Percentiles rank a stretch among this genome's conserved stretches.
Conservation (phyloP, 2,797 vertebrate genomes). For the Hydrolagus colliei region DNA sequence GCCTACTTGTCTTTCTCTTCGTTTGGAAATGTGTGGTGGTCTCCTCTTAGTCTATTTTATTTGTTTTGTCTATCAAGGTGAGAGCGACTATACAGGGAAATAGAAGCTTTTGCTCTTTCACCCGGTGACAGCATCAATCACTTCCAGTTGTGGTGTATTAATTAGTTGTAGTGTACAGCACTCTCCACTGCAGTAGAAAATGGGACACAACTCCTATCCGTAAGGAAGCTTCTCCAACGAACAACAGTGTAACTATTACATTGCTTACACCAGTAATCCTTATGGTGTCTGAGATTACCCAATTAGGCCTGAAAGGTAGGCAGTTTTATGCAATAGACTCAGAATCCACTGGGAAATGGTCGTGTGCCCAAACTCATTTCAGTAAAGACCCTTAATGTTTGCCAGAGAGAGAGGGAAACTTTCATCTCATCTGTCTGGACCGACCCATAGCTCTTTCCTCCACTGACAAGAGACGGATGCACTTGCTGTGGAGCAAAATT, state of each 20-base stretch:
- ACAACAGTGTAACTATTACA: neutral
- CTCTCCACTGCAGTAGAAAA: neutral
- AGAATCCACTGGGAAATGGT: neutral
- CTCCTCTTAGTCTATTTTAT: constrained; percentile 9
- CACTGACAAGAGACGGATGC: neutral
- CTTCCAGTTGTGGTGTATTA: neutral
- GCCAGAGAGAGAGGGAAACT: neutral
- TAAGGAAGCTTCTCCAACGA: neutral
- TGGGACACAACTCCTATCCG: neutral
- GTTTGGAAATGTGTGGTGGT: neutral
- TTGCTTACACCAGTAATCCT: neutral
- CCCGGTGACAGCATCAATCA: constrained; percentile 4
- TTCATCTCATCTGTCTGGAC: constrained; percentile 26
- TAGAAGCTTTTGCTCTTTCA: neutral
- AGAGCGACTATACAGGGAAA: constrained; percentile 13
- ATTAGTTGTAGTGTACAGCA: neutral
- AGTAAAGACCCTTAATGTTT: constrained; percentile 20
- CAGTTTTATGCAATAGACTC: constrained; percentile 11
- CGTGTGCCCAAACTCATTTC: constrained; percentile 15
- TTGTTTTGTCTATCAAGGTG: neutral
- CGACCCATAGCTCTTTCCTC: constrained; percentile 12
- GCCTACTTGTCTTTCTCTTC: constrained; percentile 19
- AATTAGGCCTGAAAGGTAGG: constrained; percentile 19
- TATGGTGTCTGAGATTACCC: constrained; percentile 17
- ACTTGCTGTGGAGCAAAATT: constrained; percentile 24